Base-by-base conservation (phyloP, 2,888 invertebrate genomes). In the Epinotia demarniana region DNA sequence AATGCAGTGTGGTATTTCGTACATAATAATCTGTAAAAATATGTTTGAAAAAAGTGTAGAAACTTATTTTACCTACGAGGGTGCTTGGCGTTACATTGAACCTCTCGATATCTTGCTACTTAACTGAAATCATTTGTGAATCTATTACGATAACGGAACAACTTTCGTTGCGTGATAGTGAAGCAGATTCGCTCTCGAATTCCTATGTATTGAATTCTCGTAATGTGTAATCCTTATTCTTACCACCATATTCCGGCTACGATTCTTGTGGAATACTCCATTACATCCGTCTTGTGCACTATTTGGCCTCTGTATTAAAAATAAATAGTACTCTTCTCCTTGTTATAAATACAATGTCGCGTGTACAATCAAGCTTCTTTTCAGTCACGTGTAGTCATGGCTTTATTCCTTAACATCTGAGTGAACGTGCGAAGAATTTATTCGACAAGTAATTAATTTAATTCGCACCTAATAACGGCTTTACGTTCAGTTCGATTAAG, bases 381-480 rank as follows among this genome's bases (percentile, higher is more conserved):
- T 12, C n/a, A 18, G 12, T 12, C 6, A 39, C 8, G 16, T 23
- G 57, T 58, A 68, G 12, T 19, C 12, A 16, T 16, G 12, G 4
- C n/a, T 58, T 58, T 68, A 58, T 58, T 57, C 5, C 18, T n/a
- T 3, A 64, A 16, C 46, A 58, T 58, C 19, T 27, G 46, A 46
- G 23, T 46, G 58, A 69, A 23, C 69, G 69, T 4, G n/a, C 69
- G 23, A 75, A 23, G 23, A 75, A 49, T 71, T 75, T 68, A 73
- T 73, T 64, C 53, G 70, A 75, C 43, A 57, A 60, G 75, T 71
- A 71, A 71, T 75, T 66, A 66, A 75, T 75, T 75, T 75, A 27
- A 75, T 71, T 75, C 71, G 66, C 75, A 64, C 75, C 60, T 75
- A 71, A 75, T 71, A 69, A 58, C 66, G 70, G 75, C 68, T 70